phyloP scores from a whole-genome alignment of 2,113 vertebrate genomes.

The Fulmarus glacialis region DNA sequence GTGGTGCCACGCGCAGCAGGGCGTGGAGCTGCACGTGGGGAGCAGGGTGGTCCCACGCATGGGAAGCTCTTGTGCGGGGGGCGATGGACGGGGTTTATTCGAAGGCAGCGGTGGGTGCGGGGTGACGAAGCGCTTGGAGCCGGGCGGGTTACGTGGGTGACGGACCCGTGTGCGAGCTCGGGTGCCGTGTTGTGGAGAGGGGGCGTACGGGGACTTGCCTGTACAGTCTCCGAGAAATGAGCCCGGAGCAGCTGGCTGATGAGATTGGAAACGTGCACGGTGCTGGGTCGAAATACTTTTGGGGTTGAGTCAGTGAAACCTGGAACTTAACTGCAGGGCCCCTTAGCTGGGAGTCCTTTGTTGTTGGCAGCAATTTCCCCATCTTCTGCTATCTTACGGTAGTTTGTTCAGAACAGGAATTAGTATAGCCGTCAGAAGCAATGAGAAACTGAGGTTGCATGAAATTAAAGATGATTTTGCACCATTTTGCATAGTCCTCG shows the following conservation, averaged over 20 bases:
- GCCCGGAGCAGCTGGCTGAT: background rate
- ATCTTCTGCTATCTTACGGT: background rate
- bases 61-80: background rate
- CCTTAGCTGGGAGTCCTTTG: background rate
- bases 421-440: background rate
- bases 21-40: background rate
- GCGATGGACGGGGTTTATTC: no score
- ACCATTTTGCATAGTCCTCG: background rate
- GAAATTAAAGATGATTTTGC: background rate
- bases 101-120: no score
- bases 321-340: background rate
- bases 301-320: background rate
- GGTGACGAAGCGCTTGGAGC: no score
- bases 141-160: accelerated
- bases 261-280: accelerated
- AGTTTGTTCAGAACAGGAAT: background rate
- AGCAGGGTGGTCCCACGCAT: background rate
- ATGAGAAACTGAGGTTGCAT: background rate
- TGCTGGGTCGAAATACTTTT: background rate
- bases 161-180: no score
- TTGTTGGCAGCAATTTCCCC: background rate
- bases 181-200: accelerated
- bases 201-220: accelerated
- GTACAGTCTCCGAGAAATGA: accelerated
- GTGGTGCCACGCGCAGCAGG: background rate